Conservation (phyloP, 2,888 invertebrate species). For the Trissolcus japonicus region DNA sequence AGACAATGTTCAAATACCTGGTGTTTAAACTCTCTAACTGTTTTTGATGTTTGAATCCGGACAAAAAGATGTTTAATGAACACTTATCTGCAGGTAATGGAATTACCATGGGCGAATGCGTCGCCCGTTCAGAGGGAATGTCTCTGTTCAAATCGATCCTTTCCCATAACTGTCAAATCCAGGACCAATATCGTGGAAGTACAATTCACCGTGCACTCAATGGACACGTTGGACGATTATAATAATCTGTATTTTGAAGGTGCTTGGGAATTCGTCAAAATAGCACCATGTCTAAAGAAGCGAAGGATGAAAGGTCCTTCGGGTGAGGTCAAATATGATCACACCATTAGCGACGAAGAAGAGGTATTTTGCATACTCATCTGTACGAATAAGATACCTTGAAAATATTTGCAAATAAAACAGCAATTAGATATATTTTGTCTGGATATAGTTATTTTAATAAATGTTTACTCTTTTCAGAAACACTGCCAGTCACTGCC, state of each 20-base stretch:
- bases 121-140: conserved; percentile 87
- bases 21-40: too few relatives aligned
- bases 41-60: too few relatives aligned
- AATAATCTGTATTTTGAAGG: conserved; percentile 90
- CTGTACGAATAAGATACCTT: too few relatives aligned
- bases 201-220: conserved; percentile 87
- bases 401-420: too few relatives aligned
- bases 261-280: conserved; percentile 87
- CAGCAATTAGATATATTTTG: too few relatives aligned
- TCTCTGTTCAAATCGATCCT: conserved; percentile 82
- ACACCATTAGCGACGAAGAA: conserved; percentile 77
- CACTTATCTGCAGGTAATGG: conserved; percentile 80
- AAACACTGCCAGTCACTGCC: conserved; percentile 88
- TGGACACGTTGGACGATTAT: conserved; percentile 92
- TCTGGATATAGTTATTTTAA: too few relatives aligned
- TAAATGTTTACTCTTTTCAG: conserved; percentile 75
- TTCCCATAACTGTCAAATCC: conserved; percentile 87
- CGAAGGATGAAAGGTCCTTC: conserved; percentile 85
- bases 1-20: too few relatives aligned
- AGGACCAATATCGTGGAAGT: conserved; percentile 87
- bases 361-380: conserved; percentile 69
- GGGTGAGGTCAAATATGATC: conserved; percentile 83
- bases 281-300: conserved; percentile 83
- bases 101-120: conserved; percentile 84
- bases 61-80: conserved; percentile 2